These are phyloP conservation scores for Varecia variegata DNA, from an alignment of 2,797 vertebrate genomes.

Conservation along the genomic window DNA sequence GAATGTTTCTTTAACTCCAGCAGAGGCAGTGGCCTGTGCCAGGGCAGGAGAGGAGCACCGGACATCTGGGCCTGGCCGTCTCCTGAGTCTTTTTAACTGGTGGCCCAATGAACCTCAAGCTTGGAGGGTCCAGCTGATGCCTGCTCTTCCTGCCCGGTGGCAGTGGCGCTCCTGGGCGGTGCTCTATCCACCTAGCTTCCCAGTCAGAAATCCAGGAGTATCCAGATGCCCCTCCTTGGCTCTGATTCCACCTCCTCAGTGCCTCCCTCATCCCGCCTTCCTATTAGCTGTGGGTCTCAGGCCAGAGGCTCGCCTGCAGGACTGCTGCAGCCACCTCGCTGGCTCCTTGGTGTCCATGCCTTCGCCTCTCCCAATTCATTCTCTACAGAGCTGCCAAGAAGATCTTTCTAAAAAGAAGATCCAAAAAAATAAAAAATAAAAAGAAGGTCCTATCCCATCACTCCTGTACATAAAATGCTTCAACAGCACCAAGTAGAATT, in stretches of 20 bases:
- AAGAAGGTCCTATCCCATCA: neutral
- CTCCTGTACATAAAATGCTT: neutral
- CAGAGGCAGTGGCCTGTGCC: slow-evolving; percentile 50
- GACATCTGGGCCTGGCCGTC: neutral
- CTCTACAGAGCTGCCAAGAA: neutral
- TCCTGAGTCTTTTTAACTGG: rapidly evolving
- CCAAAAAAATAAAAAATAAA: neutral
- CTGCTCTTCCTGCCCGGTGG: neutral
- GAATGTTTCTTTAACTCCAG: slow-evolving; percentile 38
- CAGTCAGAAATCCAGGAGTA: neutral
- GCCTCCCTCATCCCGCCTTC: neutral
- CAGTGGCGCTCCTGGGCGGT: neutral
- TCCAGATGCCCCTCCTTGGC: too few relatives aligned
- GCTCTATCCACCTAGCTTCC: neutral
- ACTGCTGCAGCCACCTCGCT: neutral
- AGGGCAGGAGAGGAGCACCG: neutral
- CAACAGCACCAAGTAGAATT: neutral
- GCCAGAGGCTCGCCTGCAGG: neutral
- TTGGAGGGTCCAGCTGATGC: neutral
- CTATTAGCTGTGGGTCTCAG: neutral
- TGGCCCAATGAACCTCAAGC: neutral
- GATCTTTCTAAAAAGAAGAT: neutral
- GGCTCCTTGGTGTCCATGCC: neutral
- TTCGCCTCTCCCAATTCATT: neutral
- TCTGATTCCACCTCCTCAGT: neutral